Conservation (phyloP, 2,797 vertebrate species). For the Coilia nasus region DNA sequence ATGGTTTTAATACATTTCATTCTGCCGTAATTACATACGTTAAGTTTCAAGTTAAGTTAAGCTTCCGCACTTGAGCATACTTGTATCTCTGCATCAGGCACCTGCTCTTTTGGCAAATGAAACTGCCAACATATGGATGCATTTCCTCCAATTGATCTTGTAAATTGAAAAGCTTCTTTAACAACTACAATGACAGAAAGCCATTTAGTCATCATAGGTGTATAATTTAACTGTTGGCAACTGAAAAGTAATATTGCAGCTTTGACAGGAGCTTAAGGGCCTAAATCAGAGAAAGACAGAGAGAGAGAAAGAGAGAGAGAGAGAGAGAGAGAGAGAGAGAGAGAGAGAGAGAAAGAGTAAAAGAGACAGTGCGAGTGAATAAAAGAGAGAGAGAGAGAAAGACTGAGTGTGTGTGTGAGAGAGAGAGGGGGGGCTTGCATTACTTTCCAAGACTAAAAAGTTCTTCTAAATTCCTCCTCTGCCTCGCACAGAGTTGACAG, state of each 20-base stretch:
- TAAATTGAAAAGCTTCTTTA: background rate
- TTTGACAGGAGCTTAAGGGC: background rate
- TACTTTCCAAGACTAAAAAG: background rate
- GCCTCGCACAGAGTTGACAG: background rate
- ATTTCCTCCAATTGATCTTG: background rate
- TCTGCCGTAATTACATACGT: slow-evolving; percentile 24
- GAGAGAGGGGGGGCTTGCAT: too few species aligned
- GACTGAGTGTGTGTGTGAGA: too few species aligned
- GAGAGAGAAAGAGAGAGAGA: background rate
- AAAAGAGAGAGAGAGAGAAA: too few species aligned
- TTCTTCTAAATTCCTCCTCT: background rate
- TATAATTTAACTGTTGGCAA: background rate
- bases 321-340: background rate
- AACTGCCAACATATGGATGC: background rate
- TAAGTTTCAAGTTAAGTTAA: background rate
- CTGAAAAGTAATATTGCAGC: background rate
- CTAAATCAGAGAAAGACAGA: background rate
- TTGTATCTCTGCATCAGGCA: background rate
- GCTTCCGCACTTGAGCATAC: background rate
- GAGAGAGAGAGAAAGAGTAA: background rate
- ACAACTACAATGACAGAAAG: background rate
- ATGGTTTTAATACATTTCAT: background rate
- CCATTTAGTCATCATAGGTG: background rate
- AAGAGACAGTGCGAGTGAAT: too few species aligned
- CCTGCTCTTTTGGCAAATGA: background rate